Base-by-base conservation (phyloP, 2,888 invertebrate genomes). In the Stictocephala bisonia region DNA sequence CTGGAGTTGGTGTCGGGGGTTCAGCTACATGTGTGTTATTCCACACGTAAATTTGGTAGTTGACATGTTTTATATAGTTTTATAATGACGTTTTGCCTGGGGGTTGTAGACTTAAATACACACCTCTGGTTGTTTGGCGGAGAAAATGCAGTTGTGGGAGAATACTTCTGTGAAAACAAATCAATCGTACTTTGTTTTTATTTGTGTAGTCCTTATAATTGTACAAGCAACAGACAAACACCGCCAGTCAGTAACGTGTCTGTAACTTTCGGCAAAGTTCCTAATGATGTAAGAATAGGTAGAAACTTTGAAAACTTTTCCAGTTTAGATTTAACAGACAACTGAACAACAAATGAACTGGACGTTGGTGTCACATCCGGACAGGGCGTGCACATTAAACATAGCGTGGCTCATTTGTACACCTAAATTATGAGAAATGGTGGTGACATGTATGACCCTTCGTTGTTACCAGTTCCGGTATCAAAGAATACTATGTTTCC, bases 1-100 rank as follows among this genome's bases (percentile, higher is more conserved):
- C 22, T 53, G 7, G 26, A 53, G 53, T 53, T 6, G 53, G 22
- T 53, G 48, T 48, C 3, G 13, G 6, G 48, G 48, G 48, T 53
- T 53, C 24, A 53, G 53, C 20, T 6, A 53, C 22, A 13, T 53
- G 53, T 22, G 53, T 26, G 13, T 53, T 53, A 24, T 53, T 53
- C 20, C 53, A 53, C 24, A 53, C 13, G 7, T 53, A 24, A 13
- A 20, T 7, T 13, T 53, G 22, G 26, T 53, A 20, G 53, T 53
- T 35, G 11, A 35, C 40, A 35, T 11, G 40, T 35, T n/a, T n/a
- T n/a, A n/a, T n/a, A n/a, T n/a, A n/a, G n/a, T n/a, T n/a, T n/a
- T n/a, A n/a, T n/a, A n/a, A n/a, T n/a, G n/a, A n/a, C n/a, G n/a
- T n/a, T n/a, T n/a, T n/a, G n/a, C n/a, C n/a, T n/a, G n/a, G n/a